These are phyloP conservation scores for Nematostella vectensis DNA, from an alignment of 92 coral and sea anemone species.

Conservation along the genomic window DNA sequence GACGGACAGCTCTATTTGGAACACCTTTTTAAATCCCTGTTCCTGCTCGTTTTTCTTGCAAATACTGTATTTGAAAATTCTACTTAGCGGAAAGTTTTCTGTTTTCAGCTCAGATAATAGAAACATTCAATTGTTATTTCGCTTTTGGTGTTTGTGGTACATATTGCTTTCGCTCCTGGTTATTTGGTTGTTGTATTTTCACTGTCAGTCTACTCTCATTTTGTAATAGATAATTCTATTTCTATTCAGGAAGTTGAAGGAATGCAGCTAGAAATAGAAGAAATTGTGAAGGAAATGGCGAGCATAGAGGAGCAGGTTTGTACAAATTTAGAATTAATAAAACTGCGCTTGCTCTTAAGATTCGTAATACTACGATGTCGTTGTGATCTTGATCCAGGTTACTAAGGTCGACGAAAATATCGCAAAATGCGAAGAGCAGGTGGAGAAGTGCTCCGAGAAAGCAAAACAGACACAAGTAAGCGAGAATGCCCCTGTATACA, in stretches of 20 bases:
- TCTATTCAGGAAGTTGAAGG: slow-evolving; percentile 98
- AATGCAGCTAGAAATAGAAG: slow-evolving; percentile 82
- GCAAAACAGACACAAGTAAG: slow-evolving; percentile 73
- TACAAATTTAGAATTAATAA: background rate
- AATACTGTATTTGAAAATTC: too few species aligned
- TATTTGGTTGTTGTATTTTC: too few species aligned
- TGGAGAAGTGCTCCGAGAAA: slow-evolving; percentile 42
- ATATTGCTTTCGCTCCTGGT: too few species aligned
- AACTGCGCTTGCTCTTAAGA: background rate
- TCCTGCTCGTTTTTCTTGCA: background rate
- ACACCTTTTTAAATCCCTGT: background rate
- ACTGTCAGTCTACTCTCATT: too few species aligned
- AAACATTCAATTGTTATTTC: too few species aligned
- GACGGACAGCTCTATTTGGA: background rate
- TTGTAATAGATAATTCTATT: too few species aligned
- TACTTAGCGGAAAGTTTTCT: too few species aligned
- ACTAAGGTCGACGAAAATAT: slow-evolving; percentile 63
- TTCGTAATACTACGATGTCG: too few species aligned
- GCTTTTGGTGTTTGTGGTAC: too few species aligned
- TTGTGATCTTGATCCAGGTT: too few species aligned
- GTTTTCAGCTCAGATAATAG: too few species aligned
- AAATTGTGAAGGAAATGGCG: slow-evolving; percentile 51
- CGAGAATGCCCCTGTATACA: too few species aligned
- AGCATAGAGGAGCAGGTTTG: slow-evolving; percentile 76
- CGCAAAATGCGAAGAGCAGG: slow-evolving; percentile 54